phyloP scores from a whole-genome alignment of 2,888 invertebrate genomes.

The Drosophila peninsularis region DNA sequence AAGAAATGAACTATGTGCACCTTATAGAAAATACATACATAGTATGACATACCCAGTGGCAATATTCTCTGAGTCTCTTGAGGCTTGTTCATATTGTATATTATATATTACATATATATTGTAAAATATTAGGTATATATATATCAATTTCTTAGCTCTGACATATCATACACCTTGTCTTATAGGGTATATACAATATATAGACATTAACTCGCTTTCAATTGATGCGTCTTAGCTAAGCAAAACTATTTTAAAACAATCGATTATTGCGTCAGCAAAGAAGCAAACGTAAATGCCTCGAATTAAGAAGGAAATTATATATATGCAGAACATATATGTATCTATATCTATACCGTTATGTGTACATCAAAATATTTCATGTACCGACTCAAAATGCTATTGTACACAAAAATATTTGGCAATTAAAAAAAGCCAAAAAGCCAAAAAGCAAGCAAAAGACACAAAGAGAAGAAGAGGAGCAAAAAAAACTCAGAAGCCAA shows the following conservation, averaged over 20 bases:
- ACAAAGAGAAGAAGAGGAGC: constrained; percentile 18
- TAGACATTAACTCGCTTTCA: constrained; percentile 13
- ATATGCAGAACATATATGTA: background rate
- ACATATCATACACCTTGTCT: background rate
- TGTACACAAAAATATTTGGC: constrained; percentile 67
- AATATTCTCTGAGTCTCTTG: background rate
- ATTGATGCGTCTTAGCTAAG: constrained; percentile 22
- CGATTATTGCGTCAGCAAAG: constrained; percentile 70
- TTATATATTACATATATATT: background rate
- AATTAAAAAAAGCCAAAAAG: constrained; percentile 53
- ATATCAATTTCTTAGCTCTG: background rate
- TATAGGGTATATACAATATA: constrained; percentile 18
- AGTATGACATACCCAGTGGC: background rate
- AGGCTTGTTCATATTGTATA: background rate
- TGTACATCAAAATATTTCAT: constrained; percentile 47
- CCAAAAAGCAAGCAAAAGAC: constrained; percentile 28
- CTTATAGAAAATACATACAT: background rate
- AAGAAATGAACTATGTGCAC: background rate
- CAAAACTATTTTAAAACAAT: constrained; percentile 61
- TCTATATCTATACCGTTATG: constrained; percentile 5
- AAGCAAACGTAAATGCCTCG: constrained; percentile 15
- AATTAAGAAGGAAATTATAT: constrained; percentile 17
- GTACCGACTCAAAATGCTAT: constrained; percentile 48
- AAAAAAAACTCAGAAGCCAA: constrained; percentile 29
- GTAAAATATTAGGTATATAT: background rate